Base-by-base conservation (phyloP, 2,113 vertebrate genomes). In the Eidolon helvum region DNA sequence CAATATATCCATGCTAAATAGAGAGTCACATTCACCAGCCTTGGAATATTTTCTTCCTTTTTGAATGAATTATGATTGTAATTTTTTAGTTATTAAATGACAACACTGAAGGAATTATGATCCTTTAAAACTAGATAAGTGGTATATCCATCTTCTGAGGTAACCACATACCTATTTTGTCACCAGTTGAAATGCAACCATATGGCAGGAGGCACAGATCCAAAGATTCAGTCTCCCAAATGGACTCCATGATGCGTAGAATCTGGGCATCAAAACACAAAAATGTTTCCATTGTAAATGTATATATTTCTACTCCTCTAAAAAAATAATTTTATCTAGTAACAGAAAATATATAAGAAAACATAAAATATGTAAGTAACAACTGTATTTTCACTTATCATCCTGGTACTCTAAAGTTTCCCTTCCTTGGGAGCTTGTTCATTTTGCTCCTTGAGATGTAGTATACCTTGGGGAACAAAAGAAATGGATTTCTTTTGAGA, bases 161-260 rank as follows among this genome's bases (percentile, higher is more conserved):
- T 35, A 45, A 90, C 33, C 38, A 91, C 90, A 53, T 97, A 99
- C 99, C 99, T 97, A 99, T 99, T 98, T 99, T 99, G 98, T 99
- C 99, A 85, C 99, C 99, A 33, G 99, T 99, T 97, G 99, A 99
- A 98, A 99, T 99, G 97, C 99, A 99, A 38, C 99, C 99, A 43
- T 99, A 99, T 0, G 99, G 99, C 77, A 99, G 92, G 95, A 99
- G 98, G 82, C 99, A 99, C 87, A 99, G 99, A 92, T 99, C 99
- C 98, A 99, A 98, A 3, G 99, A 99, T 96, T 99, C 99, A 0
- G 99, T 99, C 98, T 99, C 99, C 99, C 99, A 99, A 98, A 99
- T 99, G 5, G 99, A 99, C 97, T 99, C 99, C 99, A 99, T 99
- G 97, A 99, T 99, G 96, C 99, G 98, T 97, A 99, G 98, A 97